These are phyloP conservation scores for Aplysia californica DNA, from an alignment of 1,140 invertebrate species.

Conservation along the genomic window DNA sequence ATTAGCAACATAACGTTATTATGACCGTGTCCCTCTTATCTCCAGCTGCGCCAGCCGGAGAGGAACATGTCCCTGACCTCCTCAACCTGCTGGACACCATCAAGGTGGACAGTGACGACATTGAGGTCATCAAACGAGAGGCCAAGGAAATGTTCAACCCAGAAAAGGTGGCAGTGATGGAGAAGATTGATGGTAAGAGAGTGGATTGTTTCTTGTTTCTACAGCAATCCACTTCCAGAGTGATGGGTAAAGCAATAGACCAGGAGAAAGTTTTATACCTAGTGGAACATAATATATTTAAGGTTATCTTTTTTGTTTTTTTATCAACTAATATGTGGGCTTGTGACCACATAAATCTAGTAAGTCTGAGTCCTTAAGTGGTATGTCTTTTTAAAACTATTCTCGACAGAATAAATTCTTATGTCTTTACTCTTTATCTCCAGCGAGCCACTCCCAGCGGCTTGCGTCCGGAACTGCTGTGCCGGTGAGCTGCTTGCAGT, in stretches of 20 bases:
- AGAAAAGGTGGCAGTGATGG: not conserved
- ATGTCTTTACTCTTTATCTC: too few relatives aligned
- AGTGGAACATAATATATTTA: not conserved
- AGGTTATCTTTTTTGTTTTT: too few relatives aligned
- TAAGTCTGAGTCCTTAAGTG: not conserved
- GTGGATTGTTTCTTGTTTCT: not conserved
- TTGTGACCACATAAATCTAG: not conserved
- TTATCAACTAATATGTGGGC: too few relatives aligned
- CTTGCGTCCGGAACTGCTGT: too few relatives aligned
- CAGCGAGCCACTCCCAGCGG: too few relatives aligned
- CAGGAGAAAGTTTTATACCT: not conserved
- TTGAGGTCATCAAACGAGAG: not conserved
- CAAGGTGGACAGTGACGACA: not conserved
- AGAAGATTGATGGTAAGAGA: slow-evolving; percentile 9
- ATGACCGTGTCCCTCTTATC: too few relatives aligned
- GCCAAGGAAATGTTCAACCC: not conserved
- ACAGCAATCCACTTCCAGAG: not conserved
- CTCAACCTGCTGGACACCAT: not conserved
- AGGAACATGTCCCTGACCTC: not conserved
- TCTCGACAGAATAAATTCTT: too few relatives aligned
- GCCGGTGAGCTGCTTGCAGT: too few relatives aligned
- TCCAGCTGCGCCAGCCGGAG: not conserved
- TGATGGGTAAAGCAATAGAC: not conserved
- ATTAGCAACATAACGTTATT: too few relatives aligned
- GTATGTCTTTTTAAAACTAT: too few relatives aligned